These are phyloP conservation scores for Mechanitis messenoides DNA, from an alignment of 2,888 invertebrate genomes.

Conservation along the genomic window DNA sequence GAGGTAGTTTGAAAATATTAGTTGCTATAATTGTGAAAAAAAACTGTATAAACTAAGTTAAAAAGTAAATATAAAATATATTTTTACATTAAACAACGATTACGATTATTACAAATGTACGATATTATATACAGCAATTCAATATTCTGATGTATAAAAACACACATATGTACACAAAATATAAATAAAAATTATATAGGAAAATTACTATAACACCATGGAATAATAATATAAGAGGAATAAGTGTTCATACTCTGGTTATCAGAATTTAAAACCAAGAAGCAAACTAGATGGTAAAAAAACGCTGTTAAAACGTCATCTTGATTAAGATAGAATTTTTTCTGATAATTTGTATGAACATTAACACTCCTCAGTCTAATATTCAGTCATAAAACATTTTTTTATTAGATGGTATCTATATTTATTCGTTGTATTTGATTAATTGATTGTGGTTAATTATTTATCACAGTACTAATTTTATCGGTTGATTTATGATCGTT, in stretches of 20 bases:
- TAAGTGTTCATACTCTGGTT: not conserved
- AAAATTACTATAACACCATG: not conserved
- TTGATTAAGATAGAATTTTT: not conserved
- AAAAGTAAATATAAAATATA: not conserved
- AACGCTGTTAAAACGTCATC: not conserved
- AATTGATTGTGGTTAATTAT: too few relatives aligned
- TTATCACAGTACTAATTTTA: too few relatives aligned
- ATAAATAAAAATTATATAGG: not conserved
- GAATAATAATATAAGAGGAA: not conserved
- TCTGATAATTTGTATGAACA: too few relatives aligned
- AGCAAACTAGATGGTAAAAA: too few relatives aligned
- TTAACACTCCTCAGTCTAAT: too few relatives aligned
- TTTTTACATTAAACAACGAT: constrained; percentile 12
- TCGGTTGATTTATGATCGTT: too few relatives aligned
- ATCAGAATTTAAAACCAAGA: too few relatives aligned
- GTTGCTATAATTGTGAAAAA: not conserved
- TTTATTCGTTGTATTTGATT: too few relatives aligned
- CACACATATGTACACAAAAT: not conserved
- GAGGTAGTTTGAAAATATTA: constrained; percentile 1
- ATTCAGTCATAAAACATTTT: too few relatives aligned
- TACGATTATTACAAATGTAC: not conserved
- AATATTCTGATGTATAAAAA: not conserved
- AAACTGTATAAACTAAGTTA: not conserved
- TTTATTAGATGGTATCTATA: too few relatives aligned
- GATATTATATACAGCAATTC: not conserved